Evolutionary conservation across 2,797 vertebrate genomes (phyloP), one percentile per base, ranked within the genome.

Genomic region (Tokudaia muenninki): DNA sequence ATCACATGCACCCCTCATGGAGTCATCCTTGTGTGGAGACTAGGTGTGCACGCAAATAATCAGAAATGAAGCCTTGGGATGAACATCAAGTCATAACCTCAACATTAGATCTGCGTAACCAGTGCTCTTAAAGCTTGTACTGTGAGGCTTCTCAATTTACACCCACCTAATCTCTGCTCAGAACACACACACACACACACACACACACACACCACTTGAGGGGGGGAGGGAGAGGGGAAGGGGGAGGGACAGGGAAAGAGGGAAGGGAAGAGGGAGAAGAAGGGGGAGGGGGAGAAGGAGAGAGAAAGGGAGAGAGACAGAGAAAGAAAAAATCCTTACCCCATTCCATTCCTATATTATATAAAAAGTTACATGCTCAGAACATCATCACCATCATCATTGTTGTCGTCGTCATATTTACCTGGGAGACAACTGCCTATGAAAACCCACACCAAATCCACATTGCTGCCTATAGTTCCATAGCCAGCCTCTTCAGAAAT

Each of bases 391-490:
- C 10, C 6, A 3, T 31, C 29, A 3, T 41, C 44, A 1, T 37
- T 17, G 21, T 79, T 1, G 0, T n/a, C 12, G 7, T 37, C n/a
- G 44, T 83, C 24, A 72, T 19, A 80, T 94, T 44, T 59, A 41
- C 37, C 37, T 19, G 12, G 47, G 37, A 94, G 67, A 47, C 84
- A 44, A 92, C 82, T 92, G 63, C 26, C 55, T 94, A 95, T 96
- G 84, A 91, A 92, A 97, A 91, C 75, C 82, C 87, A 91, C 75
- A 70, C 55, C 34, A 72, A 44, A 94, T 75, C 67, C 44, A 87
- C 41, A 47, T 6, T 1, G 11, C 65, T 14, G 86, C 44, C 37
- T 57, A 89, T 50, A 87, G 74, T 75, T 10, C 41, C 0, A 0
- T 6, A 55, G 0, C 21, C n/a, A 67, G 0, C 57, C 37, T 52